Evolutionary conservation across 2,888 invertebrate species (phyloP).

Genomic region (Agriotes lineatus): DNA sequence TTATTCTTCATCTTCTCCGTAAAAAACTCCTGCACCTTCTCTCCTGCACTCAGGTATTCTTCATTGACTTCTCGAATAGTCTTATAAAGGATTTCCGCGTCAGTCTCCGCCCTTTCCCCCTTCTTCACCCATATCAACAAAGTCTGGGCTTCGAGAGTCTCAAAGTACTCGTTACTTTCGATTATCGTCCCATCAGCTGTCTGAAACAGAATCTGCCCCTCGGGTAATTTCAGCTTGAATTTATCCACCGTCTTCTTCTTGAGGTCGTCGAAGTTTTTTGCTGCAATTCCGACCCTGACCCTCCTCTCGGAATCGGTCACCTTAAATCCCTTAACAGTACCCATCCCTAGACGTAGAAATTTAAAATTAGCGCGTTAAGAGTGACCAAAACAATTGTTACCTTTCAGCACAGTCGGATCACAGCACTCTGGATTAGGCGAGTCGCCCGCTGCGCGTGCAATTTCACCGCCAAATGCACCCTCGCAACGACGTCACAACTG

Average conservation of each 20-base stretch:
- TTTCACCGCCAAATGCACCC: constrained; percentile 14
- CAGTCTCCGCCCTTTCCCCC: constrained; percentile 66
- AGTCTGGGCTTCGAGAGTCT: constrained; percentile 80
- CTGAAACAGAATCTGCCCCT: constrained; percentile 60
- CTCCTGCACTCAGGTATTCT: constrained; percentile 78
- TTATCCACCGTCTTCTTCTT: constrained; percentile 78
- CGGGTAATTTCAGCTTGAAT: constrained; percentile 60
- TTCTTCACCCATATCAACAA: constrained; percentile 72
- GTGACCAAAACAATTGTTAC: neutral
- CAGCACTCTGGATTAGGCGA: constrained; percentile 1
- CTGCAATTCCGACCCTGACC: constrained; percentile 79
- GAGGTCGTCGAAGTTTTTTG: constrained; percentile 74
- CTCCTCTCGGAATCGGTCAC: constrained; percentile 77
- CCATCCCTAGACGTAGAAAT: constrained; percentile 49
- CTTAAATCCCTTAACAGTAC: constrained; percentile 77
- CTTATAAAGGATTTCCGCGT: constrained; percentile 79
- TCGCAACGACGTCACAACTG: neutral
- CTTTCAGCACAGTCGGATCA: constrained; percentile 7
- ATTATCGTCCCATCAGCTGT: constrained; percentile 77
- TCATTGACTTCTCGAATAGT: constrained; percentile 76
- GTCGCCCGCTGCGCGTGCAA: neutral
- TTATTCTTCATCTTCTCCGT: constrained; percentile 75
- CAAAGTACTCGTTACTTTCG: constrained; percentile 82
- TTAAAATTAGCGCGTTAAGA: constrained; percentile 1
- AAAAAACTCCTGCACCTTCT: constrained; percentile 80